Conservation (phyloP, 2,113 vertebrate species). For the Benitochromis conjunctus region DNA sequence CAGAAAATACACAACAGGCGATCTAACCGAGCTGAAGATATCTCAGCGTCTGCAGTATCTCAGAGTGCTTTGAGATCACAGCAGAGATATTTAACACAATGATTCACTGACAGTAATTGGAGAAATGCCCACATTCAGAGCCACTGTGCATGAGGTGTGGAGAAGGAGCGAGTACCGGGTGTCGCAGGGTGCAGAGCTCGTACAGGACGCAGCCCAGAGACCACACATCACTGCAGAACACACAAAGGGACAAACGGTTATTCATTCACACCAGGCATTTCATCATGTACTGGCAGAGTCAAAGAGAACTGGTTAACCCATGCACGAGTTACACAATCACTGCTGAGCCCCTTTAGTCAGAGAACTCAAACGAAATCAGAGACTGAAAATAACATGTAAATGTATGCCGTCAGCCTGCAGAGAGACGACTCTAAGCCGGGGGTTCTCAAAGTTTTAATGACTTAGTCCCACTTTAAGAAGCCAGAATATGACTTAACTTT, state of each 20-base stretch:
- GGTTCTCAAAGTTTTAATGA: background rate
- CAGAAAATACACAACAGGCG: slow-evolving; percentile 12
- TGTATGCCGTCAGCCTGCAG: background rate
- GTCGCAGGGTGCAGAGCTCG: slow-evolving; percentile 87
- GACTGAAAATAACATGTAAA: background rate
- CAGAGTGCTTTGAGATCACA: background rate
- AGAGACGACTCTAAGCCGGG: background rate
- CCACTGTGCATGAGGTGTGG: background rate
- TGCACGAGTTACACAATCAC: background rate
- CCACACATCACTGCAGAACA: slow-evolving; percentile 88
- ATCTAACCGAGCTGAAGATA: background rate
- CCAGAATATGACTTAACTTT: background rate
- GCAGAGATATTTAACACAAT: background rate
- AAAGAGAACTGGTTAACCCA: background rate
- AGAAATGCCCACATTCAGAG: background rate
- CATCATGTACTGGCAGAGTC: background rate
- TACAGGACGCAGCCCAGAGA: slow-evolving; percentile 93
- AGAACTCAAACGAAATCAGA: background rate
- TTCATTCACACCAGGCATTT: slow-evolving; percentile 22
- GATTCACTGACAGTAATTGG: background rate
- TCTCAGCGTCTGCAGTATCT: background rate
- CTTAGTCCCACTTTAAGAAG: background rate
- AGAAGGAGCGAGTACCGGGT: slow-evolving; percentile 76
- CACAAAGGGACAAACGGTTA: slow-evolving; percentile 14
- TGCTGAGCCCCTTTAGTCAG: background rate